Evolutionary conservation across 2,113 vertebrate species (phyloP).

Genomic region (Pseudolaguvia tuberculata): DNA sequence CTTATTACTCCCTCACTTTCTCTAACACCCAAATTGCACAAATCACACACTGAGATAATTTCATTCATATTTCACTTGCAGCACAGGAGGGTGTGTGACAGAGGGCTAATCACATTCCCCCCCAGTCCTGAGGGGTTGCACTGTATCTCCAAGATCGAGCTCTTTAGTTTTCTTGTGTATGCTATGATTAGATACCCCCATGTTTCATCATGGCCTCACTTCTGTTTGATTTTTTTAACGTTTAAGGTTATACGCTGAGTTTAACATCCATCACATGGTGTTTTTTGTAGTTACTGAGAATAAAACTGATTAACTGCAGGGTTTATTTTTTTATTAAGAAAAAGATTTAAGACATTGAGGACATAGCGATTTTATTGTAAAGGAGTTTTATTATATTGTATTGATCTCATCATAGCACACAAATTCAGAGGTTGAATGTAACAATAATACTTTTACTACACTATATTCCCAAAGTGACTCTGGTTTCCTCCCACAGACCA

Average conservation of each 20-base stretch:
- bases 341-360: not conserved
- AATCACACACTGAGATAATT: slow-evolving; percentile 81
- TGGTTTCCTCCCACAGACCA: no score
- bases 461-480: no score
- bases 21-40: slow-evolving; percentile 37
- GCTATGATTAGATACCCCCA: slow-evolving; percentile 16
- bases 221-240: slow-evolving; percentile 3
- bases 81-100: slow-evolving; percentile 75
- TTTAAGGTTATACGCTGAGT: no score
- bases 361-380: not conserved
- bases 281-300: not conserved
- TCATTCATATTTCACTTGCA: slow-evolving; percentile 82
- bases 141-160: slow-evolving; percentile 27
- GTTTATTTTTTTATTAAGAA: not conserved
- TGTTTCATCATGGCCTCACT: not conserved
- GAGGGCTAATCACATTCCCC: slow-evolving; percentile 67
- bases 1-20: slow-evolving; percentile 69
- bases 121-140: slow-evolving; percentile 31
- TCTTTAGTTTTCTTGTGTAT: slow-evolving; percentile 31
- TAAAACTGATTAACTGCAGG: no score
- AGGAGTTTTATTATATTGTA: not conserved
- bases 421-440: not conserved
- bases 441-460: no score
- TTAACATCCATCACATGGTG: no score
- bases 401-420: not conserved